phyloP scores from a whole-genome alignment of 2,113 vertebrate genomes.

The Ursus arctos region DNA sequence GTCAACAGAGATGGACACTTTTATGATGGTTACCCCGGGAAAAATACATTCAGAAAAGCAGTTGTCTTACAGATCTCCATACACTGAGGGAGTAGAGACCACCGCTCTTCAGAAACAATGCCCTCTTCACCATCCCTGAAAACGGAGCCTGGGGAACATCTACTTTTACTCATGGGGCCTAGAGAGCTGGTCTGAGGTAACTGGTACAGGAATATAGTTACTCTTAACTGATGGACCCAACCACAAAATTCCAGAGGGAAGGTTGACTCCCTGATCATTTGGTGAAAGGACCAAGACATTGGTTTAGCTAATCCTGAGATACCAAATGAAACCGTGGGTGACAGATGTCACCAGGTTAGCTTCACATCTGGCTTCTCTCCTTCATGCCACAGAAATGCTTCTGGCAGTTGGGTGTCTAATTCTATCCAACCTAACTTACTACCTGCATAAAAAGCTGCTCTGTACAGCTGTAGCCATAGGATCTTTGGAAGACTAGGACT shows the following conservation, averaged over 20 bases:
- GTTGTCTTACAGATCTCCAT: constrained; percentile 53
- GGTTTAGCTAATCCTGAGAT: neutral
- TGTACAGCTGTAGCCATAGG: neutral
- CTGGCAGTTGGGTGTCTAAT: neutral
- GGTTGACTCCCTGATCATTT: neutral
- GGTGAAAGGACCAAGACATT: neutral
- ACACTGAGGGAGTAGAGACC: neutral
- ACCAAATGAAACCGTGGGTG: neutral
- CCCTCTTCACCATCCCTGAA: neutral
- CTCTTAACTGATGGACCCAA: neutral
- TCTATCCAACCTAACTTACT: neutral
- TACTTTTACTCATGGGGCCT: neutral
- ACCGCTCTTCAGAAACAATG: neutral
- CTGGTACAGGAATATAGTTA: neutral
- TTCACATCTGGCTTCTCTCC: neutral
- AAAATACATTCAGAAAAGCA: constrained; percentile 68
- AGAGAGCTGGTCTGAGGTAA: neutral
- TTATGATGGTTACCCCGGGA: constrained; percentile 68
- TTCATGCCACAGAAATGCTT: neutral
- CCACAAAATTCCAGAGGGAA: neutral
- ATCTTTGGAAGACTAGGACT: neutral
- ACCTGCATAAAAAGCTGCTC: neutral
- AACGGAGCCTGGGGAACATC: neutral
- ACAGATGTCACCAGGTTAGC: neutral
- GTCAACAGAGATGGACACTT: constrained; percentile 66